Conservation (phyloP, 2,797 vertebrate genomes). For the Choloepus didactylus region DNA sequence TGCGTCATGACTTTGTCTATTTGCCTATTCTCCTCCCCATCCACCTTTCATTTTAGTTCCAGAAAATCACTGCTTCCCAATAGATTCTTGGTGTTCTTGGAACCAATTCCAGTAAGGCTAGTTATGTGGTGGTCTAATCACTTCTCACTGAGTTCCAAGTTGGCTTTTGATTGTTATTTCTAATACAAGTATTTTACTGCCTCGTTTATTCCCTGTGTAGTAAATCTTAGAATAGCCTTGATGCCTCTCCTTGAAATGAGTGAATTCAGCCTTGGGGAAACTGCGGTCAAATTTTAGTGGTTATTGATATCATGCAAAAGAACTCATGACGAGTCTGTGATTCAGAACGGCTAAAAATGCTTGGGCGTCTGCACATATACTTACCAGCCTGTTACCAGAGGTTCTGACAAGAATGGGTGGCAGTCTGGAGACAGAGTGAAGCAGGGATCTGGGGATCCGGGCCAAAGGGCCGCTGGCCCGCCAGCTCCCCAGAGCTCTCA, state of each 20-base stretch:
- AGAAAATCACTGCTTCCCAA: conserved; percentile 61
- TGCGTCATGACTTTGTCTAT: background rate
- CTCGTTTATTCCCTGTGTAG: conserved; percentile 52
- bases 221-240: conserved; percentile 60
- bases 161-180: conserved; percentile 80
- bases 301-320: conserved; percentile 8
- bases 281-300: conserved; percentile 33
- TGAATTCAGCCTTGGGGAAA: conserved; percentile 49
- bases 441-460: background rate
- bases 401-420: background rate
- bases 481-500: background rate
- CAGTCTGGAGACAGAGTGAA: background rate
- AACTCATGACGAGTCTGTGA: conserved; percentile 57
- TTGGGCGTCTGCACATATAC: background rate
- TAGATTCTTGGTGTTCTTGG: conserved; percentile 40
- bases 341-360: conserved; percentile 39
- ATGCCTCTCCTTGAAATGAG: conserved; percentile 17
- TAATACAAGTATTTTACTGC: conserved; percentile 73
- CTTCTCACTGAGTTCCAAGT: conserved; percentile 67
- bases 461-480: background rate
- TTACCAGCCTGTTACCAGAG: background rate
- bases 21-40: background rate
- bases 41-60: conserved; percentile 63
- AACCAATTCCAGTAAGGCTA: conserved; percentile 57
- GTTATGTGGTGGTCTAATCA: conserved; percentile 67